Evolutionary conservation across 2,888 invertebrate genomes (phyloP), one percentile per base, ranked within the genome.

Genomic region (Spodoptera picta): DNA sequence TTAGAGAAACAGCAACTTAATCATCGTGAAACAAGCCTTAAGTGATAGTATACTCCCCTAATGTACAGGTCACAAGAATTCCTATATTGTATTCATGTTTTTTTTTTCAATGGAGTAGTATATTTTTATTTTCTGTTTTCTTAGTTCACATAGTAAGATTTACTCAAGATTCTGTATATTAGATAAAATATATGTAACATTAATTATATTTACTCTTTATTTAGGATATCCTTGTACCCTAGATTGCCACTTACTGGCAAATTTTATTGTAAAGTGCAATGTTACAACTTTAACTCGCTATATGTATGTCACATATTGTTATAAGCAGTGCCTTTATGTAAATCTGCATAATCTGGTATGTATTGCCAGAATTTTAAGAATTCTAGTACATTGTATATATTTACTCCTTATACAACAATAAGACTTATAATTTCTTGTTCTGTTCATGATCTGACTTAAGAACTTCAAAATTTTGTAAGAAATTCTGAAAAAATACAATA

Each of bases 401-500:
- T 67, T 53, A 66, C 75, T 60, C 51, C 51, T 9, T 58, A 19
- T 4, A 1, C 50, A 47, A 6, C 52, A 51, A 45, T 56, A 43
- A 43, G 43, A 62, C 62, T 36, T 59, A 45, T 48, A 42, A 44
- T 63, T 57, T 42, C 48, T 60, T 68, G 57, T 75, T 64, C 58
- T 77, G 42, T 65, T 7, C 6, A 36, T 66, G 67, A 77, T 75
- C 75, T 73, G 74, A 64, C 50, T 54, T 67, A 9, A 58, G 48
- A 51, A 55, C 44, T 24, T 45, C 23, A 52, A 51, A 9, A 49
- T 58, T 55, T 55, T 72, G 69, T 69, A 53, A 51, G 62, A 74
- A 68, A 52, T 50, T 45, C 46, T 69, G 60, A 50, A 60, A 52
- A 65, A 71, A 73, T 69, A 77, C 74, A 83, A 83, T 83, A 82